Evolutionary conservation across 1,140 invertebrate genomes (phyloP).

Genomic region (Diorhabda elongata): DNA sequence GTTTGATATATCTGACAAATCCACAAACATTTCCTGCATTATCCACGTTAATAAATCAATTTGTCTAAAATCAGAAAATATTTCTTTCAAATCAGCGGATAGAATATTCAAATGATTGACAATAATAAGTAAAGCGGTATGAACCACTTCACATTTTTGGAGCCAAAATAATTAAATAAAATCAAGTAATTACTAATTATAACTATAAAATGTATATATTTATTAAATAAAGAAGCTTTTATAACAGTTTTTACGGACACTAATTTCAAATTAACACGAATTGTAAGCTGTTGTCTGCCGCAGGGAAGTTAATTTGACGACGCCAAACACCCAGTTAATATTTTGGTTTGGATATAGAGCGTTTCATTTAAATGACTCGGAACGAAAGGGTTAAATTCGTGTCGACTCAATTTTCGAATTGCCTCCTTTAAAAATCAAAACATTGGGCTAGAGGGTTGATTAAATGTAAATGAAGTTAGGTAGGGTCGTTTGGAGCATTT

Average conservation of each 20-base stretch:
- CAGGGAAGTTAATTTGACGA: slow-evolving; percentile 10
- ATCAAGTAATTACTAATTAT: too few species aligned
- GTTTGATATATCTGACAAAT: background rate
- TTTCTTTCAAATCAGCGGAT: background rate
- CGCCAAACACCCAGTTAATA: slow-evolving; percentile 12
- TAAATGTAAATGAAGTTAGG: too few species aligned
- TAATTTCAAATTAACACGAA: too few species aligned
- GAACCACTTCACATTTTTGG: background rate
- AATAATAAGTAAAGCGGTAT: background rate
- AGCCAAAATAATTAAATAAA: background rate
- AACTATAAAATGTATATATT: too few species aligned
- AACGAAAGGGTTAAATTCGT: background rate
- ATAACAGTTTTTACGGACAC: too few species aligned
- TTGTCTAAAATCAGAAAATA: too few species aligned
- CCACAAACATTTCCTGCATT: too few species aligned
- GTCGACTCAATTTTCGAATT: background rate
- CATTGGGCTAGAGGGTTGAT: too few species aligned
- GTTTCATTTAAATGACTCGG: background rate
- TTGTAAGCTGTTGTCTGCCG: slow-evolving; percentile 2
- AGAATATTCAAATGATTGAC: background rate
- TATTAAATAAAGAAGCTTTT: too few species aligned
- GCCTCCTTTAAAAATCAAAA: background rate
- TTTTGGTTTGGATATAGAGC: background rate
- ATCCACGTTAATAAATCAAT: too few species aligned
- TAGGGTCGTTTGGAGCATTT: too few species aligned